Base-by-base conservation (phyloP, 2,797 vertebrate species). In the Falco rusticolus region DNA sequence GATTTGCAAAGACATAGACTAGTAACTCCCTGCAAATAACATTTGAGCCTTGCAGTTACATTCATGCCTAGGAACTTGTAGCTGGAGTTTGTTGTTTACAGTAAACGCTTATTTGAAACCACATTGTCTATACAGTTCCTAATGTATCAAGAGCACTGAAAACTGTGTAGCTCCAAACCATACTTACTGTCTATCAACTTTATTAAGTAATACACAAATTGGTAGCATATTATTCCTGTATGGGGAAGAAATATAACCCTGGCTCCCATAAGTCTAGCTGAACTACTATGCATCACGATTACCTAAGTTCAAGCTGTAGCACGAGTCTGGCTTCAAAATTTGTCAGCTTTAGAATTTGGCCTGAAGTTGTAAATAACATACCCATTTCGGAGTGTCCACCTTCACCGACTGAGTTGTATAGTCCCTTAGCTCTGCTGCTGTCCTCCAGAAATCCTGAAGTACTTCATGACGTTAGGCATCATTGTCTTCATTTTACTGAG, bases 111-210 rank as follows among this genome's bases (percentile, higher is more conserved):
- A 19, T 3, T 81, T 86, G 57, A 56, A 86, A 50, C 20, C 15
- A 60, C 2, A 8, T 50, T 51, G 17, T 78, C 31, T 71, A 0
- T 20, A 21, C 48, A 39, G 18, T 64, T 86, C 51, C 34, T 51
- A 12, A 22, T 63, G 9, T 45, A 20, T 51, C 43, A 45, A 68
- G 60, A 50, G 25, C 13, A 33, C 51, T 74, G 76, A 77, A 88
- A 83, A 56, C 9, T 1, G 0, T 2, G 0, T 21, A 64, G 59
- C 16, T 81, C 56, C 51, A 41, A 77, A 48, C 7, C 15, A 8
- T 37, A 60, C 47, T 53, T 54, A 54, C 22, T 66, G 61, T 66
- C 5, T 85, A 34, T 51, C 53, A 41, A 5, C 39, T 77, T 72
- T 68, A 68, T 63, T 59, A 43, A 74, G 78, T 48, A 81, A 57